Base-by-base conservation (phyloP, 2,797 vertebrate genomes). In the Gymnopithys bicolor region DNA sequence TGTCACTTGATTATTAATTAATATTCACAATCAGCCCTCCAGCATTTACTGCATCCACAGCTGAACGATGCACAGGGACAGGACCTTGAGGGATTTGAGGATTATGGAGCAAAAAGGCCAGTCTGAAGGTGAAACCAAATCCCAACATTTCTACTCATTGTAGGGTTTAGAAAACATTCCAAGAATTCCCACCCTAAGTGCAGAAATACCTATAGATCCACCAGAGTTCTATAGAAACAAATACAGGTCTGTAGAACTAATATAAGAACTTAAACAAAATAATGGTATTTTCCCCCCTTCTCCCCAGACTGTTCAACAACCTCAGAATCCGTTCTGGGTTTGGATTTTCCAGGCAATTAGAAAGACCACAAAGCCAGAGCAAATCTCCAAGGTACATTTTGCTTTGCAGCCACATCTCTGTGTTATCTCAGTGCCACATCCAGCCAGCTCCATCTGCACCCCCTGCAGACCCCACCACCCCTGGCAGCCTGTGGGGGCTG, bases 361-460 rank as follows among this genome's bases (percentile, higher is more conserved):
- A 35, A 37, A 46, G n/a, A 53, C n/a, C 32, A 28, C 49, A 64
- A 68, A 76, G 19, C 9, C 77, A 84, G n/a, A 67, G 30, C 19
- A 75, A 84, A 78, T 30, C 28, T 37, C 19, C 13, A 37, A 56
- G 25, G 46, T 11, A 5, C 7, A 28, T 27, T 73, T 75, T 62
- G 7, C 58, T 88, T 58, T 69, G 23, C 32, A 76, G 17, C 10
- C 51, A 58, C 18, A 0, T 8, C 7, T 17, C 49, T n/a, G 5
- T 1, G 0, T 24, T 39, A 13, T 14, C 22, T 18, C 2, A 33
- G 27, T 2, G 3, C 28, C 6, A 3, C 32, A 3, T 48, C 41
- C 73, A 39, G 25, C 3, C 64, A 33, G 68, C 30, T 32, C 74
- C 7, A 3, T 1, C 25, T n/a, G 2, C 0, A 14, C 4, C 37